phyloP scores from a whole-genome alignment of 2,888 invertebrate species.

The Pogonocherus hispidulus region DNA sequence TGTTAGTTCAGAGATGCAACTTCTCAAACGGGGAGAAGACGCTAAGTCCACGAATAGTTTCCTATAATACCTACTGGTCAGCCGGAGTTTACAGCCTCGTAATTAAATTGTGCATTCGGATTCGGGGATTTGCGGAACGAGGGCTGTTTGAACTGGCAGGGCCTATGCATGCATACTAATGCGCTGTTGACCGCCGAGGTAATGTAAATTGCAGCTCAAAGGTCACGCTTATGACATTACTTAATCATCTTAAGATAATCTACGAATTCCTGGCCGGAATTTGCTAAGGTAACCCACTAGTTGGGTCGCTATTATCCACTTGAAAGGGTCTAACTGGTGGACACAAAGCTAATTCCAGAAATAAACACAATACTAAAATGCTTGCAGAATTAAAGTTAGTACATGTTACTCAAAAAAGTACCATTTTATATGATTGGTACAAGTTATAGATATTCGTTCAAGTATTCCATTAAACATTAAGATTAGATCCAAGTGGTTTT shows the following conservation, averaged over 20 bases:
- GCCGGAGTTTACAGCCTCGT: conserved; percentile 60
- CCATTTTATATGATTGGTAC: too few relatives aligned
- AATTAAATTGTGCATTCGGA: conserved; percentile 68
- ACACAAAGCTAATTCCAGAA: conserved; percentile 3
- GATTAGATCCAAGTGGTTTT: too few relatives aligned
- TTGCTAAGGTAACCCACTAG: conserved; percentile 47
- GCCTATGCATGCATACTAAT: conserved; percentile 66
- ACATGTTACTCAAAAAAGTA: too few relatives aligned
- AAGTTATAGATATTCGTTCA: too few relatives aligned
- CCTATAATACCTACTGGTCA: conserved; percentile 68
- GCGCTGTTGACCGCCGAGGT: conserved; percentile 55
- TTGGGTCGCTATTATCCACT: conserved; percentile 24
- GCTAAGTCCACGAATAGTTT: conserved; percentile 67
- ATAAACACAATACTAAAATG: too few relatives aligned
- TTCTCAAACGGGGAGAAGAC: conserved; percentile 63
- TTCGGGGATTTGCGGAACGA: conserved; percentile 57
- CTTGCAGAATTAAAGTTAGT: too few relatives aligned
- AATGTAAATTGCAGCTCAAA: conserved; percentile 59
- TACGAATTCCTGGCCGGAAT: conserved; percentile 50
- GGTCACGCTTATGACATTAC: conserved; percentile 50
- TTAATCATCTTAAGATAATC: conserved; percentile 59
- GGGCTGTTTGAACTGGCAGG: conserved; percentile 61
- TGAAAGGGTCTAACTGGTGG: conserved; percentile 5
- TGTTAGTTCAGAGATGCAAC: conserved; percentile 62
- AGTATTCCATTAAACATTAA: too few relatives aligned